Percentiles rank a stretch among this genome's conserved stretches.
phyloP scores from a whole-genome alignment of 2,888 invertebrate genomes.

The Drepana falcataria region DNA sequence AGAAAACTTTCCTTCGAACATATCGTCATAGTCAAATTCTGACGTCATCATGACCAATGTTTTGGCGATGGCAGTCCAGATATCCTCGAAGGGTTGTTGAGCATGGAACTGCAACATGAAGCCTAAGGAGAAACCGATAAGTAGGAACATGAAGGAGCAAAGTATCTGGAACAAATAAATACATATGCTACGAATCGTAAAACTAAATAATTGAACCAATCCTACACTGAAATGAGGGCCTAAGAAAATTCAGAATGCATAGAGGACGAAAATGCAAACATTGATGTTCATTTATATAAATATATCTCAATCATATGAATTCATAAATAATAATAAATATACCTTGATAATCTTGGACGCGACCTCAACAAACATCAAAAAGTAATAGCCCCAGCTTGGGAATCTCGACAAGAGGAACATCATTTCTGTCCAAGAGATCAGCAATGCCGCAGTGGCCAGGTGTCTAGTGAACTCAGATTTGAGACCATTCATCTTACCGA shows the following conservation, averaged over 20 bases:
- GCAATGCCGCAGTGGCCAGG: conserved; percentile 27
- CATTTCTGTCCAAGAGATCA: conserved; percentile 57
- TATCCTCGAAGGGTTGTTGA: not conserved
- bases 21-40: not conserved
- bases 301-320: too few species aligned
- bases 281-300: too few species aligned
- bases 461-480: conserved; percentile 9
- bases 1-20: not conserved
- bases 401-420: conserved; percentile 55
- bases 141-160: conserved; percentile 29
- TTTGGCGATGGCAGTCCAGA: conserved; percentile 1
- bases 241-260: too few species aligned
- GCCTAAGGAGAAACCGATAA: conserved; percentile 41
- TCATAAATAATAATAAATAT: too few species aligned
- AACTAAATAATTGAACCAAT: too few species aligned
- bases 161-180: not conserved
- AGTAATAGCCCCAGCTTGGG: conserved; percentile 55
- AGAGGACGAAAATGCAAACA: too few species aligned
- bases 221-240: too few species aligned
- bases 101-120: conserved; percentile 1
- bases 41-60: conserved; percentile 2
- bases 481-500: not conserved
- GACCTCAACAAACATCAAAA: conserved; percentile 62
- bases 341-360: conserved; percentile 55
- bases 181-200: too few species aligned